Base-by-base conservation (phyloP, 2,113 vertebrate species). In the Numida meleagris region DNA sequence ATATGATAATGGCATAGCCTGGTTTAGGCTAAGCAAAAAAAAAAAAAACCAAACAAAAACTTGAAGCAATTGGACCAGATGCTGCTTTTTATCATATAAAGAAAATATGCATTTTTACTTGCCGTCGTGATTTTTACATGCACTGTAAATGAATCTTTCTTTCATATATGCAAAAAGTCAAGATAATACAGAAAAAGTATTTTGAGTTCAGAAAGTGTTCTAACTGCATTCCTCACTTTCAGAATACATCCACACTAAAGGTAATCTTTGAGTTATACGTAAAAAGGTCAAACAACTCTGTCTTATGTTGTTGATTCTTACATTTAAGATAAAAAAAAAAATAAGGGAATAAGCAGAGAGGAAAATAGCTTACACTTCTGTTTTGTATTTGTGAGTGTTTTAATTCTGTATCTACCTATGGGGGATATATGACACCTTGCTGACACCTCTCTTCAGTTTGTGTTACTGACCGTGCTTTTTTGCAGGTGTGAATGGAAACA, bases 401-500 rank as follows among this genome's bases (percentile, higher is more conserved):
- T 57, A 75, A 21, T 58, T 85, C 40, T 71, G 14, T 46, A 31
- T 76, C 78, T 81, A 31, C 68, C 73, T 8, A 2, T 1, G 57
- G 58, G 57, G 50, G 43, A 79, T 71, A 19, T 16, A 8, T 43
- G 45, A 31, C 43, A 67, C 82, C 73, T 27, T 93, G 82, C 82
- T 95, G 75, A 73, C 13, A 1, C 66, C 67, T 89, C 66, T 82
- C 42, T 66, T 90, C 82, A 48, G 14, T 38, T 73, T 88, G 10
- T 15, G 7, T 72, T 57, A 68, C 36, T 91, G n/a, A 55, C 12
- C 43, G 94, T 87, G 82, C 17, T 62, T 87, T 94, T 45, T 80
- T 85, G 20, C 93, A 97, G 97, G 98, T 97, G 97, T 99, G 81
- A 99, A 99, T 94, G 99, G 99, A 82, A 99, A 99, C 97, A 98